Conservation (phyloP, 2,888 invertebrate species). For the Thereva unica region DNA sequence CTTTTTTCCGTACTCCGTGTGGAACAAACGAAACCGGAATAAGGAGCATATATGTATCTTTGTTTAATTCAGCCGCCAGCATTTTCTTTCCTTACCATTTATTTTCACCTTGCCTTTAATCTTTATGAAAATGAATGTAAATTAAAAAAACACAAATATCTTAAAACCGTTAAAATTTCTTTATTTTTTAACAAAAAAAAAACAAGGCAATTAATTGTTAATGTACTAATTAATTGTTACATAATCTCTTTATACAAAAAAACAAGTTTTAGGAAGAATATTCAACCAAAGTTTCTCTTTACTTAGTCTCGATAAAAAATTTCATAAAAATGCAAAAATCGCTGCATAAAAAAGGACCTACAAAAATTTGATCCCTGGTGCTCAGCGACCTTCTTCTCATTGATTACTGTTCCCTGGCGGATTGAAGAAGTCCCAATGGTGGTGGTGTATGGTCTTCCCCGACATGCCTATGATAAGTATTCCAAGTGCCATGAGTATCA, state of each 20-base stretch:
- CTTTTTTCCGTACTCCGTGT: no score
- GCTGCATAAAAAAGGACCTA: neutral
- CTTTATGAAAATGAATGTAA: neutral
- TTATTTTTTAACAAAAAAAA: conserved; percentile 22
- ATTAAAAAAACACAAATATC: neutral
- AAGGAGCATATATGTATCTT: no score
- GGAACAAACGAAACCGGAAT: no score
- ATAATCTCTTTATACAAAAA: conserved; percentile 34
- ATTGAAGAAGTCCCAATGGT: conserved; percentile 88
- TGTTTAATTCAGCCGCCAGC: no score
- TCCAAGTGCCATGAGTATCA: conserved; percentile 77
- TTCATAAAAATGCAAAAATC: conserved; percentile 38
- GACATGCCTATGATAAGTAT: conserved; percentile 76
- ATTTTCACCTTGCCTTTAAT: neutral
- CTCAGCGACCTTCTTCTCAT: neutral
- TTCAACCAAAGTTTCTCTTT: conserved; percentile 20
- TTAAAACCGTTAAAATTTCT: conserved; percentile 31
- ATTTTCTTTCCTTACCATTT: neutral
- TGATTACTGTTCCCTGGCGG: conserved; percentile 65
- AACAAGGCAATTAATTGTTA: conserved; percentile 31
- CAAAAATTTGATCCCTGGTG: conserved; percentile 2
- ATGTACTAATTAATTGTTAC: conserved; percentile 24
- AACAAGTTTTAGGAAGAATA: conserved; percentile 28
- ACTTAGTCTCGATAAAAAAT: conserved; percentile 22
- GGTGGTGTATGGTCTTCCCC: conserved; percentile 74